A percentile compares a stretch with the other conserved stretches of the same genome.
phyloP scores from a whole-genome alignment of 2,888 invertebrate species.

The Melieria omissa region DNA sequence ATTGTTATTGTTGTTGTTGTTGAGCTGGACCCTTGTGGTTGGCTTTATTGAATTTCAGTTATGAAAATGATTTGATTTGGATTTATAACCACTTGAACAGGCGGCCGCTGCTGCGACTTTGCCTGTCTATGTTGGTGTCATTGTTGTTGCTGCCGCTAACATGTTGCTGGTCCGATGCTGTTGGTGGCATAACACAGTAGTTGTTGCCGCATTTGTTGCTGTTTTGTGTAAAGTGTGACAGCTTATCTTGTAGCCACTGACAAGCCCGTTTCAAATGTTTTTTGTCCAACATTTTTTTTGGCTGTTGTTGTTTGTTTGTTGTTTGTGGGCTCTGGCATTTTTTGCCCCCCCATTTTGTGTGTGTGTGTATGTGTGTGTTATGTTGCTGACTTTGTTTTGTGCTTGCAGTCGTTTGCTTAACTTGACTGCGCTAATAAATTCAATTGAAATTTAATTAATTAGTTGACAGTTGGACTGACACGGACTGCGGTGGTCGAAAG shows the following conservation, averaged over 20 bases:
- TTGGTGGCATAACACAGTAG: conserved; percentile 26
- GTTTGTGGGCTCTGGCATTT: background rate
- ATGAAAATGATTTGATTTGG: conserved; percentile 57
- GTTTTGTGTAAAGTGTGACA: conserved; percentile 51
- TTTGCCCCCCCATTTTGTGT: background rate
- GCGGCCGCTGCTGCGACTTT: background rate
- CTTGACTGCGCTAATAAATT: conserved; percentile 52
- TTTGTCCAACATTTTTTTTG: conserved; percentile 15
- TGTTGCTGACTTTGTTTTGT: conserved; percentile 12
- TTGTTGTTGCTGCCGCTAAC: background rate
- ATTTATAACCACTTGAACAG: conserved; percentile 38
- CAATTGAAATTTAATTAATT: conserved; percentile 66
- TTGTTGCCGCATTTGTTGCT: conserved; percentile 28
- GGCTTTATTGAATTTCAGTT: conserved; percentile 60
- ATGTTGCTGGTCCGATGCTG: background rate
- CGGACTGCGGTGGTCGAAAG: conserved; percentile 29
- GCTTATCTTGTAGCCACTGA: conserved; percentile 63
- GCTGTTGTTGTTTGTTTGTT: conserved; percentile 27
- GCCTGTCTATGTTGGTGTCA: too few species aligned
- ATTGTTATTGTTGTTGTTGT: background rate
- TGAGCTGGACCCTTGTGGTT: conserved; percentile 43
- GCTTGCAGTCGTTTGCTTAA: conserved; percentile 46
- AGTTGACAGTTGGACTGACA: conserved; percentile 64
- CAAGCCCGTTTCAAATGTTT: conserved; percentile 46
- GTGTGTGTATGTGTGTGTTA: background rate